Evolutionary conservation across 2,113 vertebrate genomes (phyloP).

Genomic region (Gila orcuttii): DNA sequence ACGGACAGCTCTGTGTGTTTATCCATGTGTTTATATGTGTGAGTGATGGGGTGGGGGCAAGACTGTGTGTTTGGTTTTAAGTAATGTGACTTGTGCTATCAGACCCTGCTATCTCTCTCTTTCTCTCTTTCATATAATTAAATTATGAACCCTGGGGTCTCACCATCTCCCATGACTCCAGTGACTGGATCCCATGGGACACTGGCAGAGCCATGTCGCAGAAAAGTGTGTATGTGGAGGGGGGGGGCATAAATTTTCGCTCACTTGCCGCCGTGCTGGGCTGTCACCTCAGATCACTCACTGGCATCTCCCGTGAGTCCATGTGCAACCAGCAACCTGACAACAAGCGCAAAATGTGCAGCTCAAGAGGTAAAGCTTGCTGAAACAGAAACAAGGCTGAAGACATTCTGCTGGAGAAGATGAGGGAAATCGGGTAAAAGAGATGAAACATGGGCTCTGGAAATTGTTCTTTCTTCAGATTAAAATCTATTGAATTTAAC

Average conservation of each 20-base stretch:
- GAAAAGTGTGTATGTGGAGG: constrained; percentile 13
- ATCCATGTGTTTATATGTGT: constrained; percentile 34
- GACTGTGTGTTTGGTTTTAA: constrained; percentile 33
- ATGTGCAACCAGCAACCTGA: constrained; percentile 58
- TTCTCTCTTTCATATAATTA: constrained; percentile 66
- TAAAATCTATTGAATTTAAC: neutral
- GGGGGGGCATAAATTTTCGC: constrained; percentile 16
- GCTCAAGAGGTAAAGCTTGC: constrained; percentile 43
- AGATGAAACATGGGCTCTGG: neutral
- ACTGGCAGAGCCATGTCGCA: constrained; percentile 59
- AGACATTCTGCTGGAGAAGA: neutral
- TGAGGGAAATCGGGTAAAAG: neutral
- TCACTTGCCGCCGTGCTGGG: constrained; percentile 46
- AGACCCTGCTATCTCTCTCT: constrained; percentile 13
- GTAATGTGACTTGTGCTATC: constrained; percentile 40
- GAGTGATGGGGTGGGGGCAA: constrained; percentile 35
- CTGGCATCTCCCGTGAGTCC: constrained; percentile 36
- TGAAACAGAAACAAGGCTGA: constrained; percentile 26
- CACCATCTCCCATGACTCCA: constrained; percentile 50
- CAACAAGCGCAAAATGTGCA: constrained; percentile 49
- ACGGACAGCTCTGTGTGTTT: constrained; percentile 13
- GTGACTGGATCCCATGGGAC: constrained; percentile 45
- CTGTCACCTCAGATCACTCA: constrained; percentile 70
- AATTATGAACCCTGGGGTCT: constrained; percentile 68
- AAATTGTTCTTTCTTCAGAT: neutral